A percentile compares a stretch with the other conserved stretches of the same genome.
phyloP scores from a whole-genome alignment of 2,797 vertebrate species.

The Enteromius fasciolatus region DNA sequence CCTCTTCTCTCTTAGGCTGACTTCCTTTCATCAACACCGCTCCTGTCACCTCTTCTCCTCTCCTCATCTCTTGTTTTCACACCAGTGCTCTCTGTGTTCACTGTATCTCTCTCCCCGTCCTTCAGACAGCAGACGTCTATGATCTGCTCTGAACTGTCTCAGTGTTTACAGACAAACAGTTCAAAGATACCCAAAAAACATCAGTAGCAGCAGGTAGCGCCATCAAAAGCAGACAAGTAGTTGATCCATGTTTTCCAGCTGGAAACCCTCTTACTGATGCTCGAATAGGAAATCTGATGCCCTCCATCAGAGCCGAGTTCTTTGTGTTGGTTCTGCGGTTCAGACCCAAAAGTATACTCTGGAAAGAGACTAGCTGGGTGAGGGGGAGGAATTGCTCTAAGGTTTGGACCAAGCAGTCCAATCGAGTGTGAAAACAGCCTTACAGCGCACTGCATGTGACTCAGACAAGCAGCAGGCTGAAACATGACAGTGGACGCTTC shows the following conservation, averaged over 20 bases:
- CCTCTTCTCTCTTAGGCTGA: background rate
- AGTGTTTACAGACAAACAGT: conserved; percentile 28
- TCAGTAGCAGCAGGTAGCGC: background rate
- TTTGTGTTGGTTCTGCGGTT: background rate
- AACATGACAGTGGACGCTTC: conserved; percentile 34
- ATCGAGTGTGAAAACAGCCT: conserved; percentile 8
- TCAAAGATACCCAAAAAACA: conserved; percentile 10
- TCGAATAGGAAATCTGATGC: conserved; percentile 24
- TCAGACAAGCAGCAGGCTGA: conserved; percentile 42
- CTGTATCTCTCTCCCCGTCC: background rate
- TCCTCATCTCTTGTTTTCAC: conserved; percentile 3
- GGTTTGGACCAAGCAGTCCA: conserved; percentile 11
- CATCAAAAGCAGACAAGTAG: conserved; percentile 14
- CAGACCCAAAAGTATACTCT: background rate
- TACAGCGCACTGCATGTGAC: conserved; percentile 8
- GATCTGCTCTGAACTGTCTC: conserved; percentile 44
- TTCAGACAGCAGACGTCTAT: conserved; percentile 15
- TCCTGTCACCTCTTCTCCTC: conserved; percentile 24
- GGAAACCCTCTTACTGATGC: conserved; percentile 38
- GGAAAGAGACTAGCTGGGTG: background rate
- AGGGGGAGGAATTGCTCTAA: background rate
- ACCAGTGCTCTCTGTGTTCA: conserved; percentile 19
- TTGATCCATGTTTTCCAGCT: conserved; percentile 17
- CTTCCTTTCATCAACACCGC: conserved; percentile 23
- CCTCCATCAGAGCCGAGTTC: background rate